Base-by-base conservation (phyloP, 2,797 vertebrate species). In the Propithecus perrieri region DNA sequence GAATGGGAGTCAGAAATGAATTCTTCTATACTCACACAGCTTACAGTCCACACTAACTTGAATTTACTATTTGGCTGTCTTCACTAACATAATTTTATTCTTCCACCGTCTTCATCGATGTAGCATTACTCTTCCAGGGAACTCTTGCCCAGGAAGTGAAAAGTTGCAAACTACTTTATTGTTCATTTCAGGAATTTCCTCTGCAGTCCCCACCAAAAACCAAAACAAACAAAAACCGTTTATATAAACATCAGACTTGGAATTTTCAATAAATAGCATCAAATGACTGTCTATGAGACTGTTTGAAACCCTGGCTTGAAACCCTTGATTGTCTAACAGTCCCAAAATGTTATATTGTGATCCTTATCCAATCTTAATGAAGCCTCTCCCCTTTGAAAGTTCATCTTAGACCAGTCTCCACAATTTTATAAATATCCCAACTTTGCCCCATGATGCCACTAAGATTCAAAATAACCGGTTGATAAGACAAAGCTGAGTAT, bases 241-340 rank as follows among this genome's bases (percentile, higher is more conserved):
- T 53, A 89, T 63, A 89, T 61, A 48, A 78, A 83, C 41, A 83
- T 63, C 7, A 50, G 46, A 89, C 26, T 95, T 35, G 3, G 30
- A 76, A 95, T 89, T 86, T 91, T 96, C 43, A 74, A 84, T 85
- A 81, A 69, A 63, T 41, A 93, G 41, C 46, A 59, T 88, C 57
- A 50, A 69, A 84, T 69, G 57, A 63, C 22, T 69, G 10, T 90
- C 43, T 74, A 13, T 10, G 53, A 72, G 30, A 41, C 6, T 57
- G 65, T 91, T 95, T 72, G 46, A 93, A 96, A 69, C 1, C 13
- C 20, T 84, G 1, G 46, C 57, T 85, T 53, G 65, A 53, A 89
- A 76, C 15, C 4, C 13, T 81, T 76, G 17, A 57, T 50, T 90
- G 33, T 86, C 69, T 83, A 67, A 30, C 35, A 83, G 7, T n/a